A percentile compares a stretch with the other conserved stretches of the same genome.
Conservation (phyloP, 2,113 vertebrate species). For the Calyptommatus sinebrachiatus region DNA sequence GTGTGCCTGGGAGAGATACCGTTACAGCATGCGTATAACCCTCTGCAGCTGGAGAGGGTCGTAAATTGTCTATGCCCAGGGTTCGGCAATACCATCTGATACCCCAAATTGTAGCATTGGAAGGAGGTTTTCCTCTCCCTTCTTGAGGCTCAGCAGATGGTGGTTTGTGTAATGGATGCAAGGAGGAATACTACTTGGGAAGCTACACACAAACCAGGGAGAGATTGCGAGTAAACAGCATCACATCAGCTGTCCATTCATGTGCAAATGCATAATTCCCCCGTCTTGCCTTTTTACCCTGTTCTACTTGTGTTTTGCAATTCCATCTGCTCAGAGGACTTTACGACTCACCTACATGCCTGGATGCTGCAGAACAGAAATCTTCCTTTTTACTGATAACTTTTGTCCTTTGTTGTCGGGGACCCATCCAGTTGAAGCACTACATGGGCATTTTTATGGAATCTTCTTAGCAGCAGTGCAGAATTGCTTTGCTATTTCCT, state of each 20-base stretch:
- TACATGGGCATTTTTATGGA: too few relatives aligned
- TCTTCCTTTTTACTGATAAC: slow-evolving; percentile 16
- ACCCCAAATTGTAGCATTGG: not conserved
- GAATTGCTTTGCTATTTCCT: too few relatives aligned
- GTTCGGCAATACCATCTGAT: not conserved
- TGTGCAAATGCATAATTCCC: not conserved
- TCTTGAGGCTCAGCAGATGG: slow-evolving; percentile 14
- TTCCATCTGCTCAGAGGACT: slow-evolving; percentile 52
- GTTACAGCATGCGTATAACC: not conserved
- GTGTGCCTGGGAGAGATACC: too few relatives aligned
- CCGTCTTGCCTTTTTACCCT: slow-evolving; percentile 2
- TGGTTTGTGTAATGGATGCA: slow-evolving; percentile 37
- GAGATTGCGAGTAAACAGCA: not conserved
- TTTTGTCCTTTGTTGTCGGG: not conserved
- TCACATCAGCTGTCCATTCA: slow-evolving; percentile 26
- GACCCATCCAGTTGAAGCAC: too few relatives aligned
- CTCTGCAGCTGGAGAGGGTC: not conserved
- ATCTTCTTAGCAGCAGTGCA: too few relatives aligned
- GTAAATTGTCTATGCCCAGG: not conserved
- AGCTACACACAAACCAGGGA: slow-evolving; percentile 11
- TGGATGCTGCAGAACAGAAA: slow-evolving; percentile 41
- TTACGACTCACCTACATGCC: slow-evolving; percentile 45
- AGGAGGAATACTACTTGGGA: not conserved
- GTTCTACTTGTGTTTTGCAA: slow-evolving; percentile 31
- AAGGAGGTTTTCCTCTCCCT: not conserved